Base-by-base conservation (phyloP, 2,888 invertebrate species). In the Xestia xanthographa region DNA sequence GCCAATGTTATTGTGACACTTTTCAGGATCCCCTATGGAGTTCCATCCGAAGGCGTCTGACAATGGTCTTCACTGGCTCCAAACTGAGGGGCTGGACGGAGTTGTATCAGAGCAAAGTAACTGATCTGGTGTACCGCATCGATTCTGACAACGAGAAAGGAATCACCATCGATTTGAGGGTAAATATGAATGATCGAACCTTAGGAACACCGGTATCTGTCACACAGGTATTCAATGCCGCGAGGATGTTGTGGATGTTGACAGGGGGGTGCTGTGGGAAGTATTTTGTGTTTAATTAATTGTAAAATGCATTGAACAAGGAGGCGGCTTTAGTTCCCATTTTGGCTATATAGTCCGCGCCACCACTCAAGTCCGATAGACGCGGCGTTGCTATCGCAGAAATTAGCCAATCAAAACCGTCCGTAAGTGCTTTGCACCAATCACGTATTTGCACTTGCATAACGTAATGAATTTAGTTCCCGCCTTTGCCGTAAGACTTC, bases 11-110 rank as follows among this genome's bases (percentile, higher is more conserved):
- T 53, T 60, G 58, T 41, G 17, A n/a, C n/a, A 1, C 22, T 26
- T 53, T 63, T 26, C 67, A 75, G 94, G 94, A 94, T 66, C 93
- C 94, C 0, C 12, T 86, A 5, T 94, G 94, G 94, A 86, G 90
- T 12, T 85, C 84, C 2, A 6, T 93, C 0, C 87, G 94, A 41
- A 86, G 86, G 8, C 90, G 89, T 0, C 72, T 94, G 56, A 92
- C 91, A 0, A 11, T 85, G 0, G 85, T 91, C 2, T 93, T 93
- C 81, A 93, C 93, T 0, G 89, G 90, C 0, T 84, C 93, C 3
- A 94, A 93, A 66, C 87, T 94, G 1, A 88, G 87, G 20, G 84
- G 85, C 4, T 79, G 92, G 41, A 89, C 91, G 5, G 75, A 77
- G 5, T 75, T 91, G 0, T 82, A 89, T 43, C 45, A 70, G 3